Conservation (phyloP, 2,113 vertebrate species). For the Gulo gulo region DNA sequence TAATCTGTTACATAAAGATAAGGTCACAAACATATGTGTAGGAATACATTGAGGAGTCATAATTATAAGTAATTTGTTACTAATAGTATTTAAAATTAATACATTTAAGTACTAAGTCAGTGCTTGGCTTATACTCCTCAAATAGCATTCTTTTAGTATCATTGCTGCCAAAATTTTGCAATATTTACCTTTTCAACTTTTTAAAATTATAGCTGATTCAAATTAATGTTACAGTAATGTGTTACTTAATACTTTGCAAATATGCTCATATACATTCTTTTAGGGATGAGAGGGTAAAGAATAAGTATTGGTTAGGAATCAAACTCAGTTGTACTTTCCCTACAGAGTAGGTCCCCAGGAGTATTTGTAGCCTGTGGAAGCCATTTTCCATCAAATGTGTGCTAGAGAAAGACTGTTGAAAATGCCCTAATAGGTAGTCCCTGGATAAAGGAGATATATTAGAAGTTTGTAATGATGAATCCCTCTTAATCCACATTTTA, state of each 20-base stretch:
- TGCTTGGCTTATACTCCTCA: background rate
- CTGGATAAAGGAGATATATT: background rate
- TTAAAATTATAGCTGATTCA: background rate
- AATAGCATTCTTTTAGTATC: background rate
- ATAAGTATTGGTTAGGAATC: background rate
- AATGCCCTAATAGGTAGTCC: background rate
- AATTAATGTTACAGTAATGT: background rate
- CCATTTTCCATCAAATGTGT: background rate
- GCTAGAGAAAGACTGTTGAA: background rate
- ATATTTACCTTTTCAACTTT: background rate
- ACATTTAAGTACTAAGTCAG: background rate
- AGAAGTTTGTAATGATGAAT: background rate
- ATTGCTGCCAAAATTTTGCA: background rate
- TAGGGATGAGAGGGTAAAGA: background rate
- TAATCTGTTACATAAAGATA: background rate
- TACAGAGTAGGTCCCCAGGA: background rate
- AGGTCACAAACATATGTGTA: background rate
- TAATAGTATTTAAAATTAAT: conserved; percentile 27
- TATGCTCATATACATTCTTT: background rate
- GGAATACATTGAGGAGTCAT: background rate
- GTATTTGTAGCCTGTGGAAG: background rate
- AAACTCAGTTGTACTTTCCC: background rate
- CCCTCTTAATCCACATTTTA: background rate
- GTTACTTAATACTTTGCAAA: background rate
- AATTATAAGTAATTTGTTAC: background rate